Conservation (phyloP, 2,797 vertebrate species). For the Hylomyscus alleni region DNA sequence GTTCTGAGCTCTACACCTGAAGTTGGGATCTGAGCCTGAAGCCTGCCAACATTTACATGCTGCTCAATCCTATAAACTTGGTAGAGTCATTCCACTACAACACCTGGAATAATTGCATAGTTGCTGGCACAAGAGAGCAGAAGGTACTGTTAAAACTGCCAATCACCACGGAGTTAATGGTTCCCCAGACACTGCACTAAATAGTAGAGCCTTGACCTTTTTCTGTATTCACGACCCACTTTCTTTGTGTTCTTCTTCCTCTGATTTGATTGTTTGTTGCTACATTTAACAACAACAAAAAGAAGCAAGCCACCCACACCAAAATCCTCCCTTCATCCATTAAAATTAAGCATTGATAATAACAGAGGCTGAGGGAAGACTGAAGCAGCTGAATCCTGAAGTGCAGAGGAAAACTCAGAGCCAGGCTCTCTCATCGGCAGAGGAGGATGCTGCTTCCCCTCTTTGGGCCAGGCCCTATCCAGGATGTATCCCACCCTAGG, state of each 20-base stretch:
- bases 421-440: conserved; percentile 45
- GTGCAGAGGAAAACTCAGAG: conserved; percentile 78
- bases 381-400: conserved; percentile 83
- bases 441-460: neutral
- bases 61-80: conserved; percentile 89
- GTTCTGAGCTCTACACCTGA: conserved; percentile 87
- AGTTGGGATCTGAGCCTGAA: conserved; percentile 83
- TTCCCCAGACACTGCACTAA: conserved; percentile 86
- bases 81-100: conserved; percentile 88
- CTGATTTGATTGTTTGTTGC: conserved; percentile 87
- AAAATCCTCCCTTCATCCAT: conserved; percentile 80
- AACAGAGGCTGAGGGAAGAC: conserved; percentile 82
- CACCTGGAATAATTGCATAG: conserved; percentile 93
- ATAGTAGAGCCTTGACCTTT: conserved; percentile 86
- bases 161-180: conserved; percentile 88
- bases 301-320: conserved; percentile 85
- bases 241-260: conserved; percentile 83
- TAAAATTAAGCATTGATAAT: conserved; percentile 88
- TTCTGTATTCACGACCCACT: conserved; percentile 87
- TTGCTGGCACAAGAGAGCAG: conserved; percentile 89
- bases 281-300: conserved; percentile 86
- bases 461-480: neutral
- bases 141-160: conserved; percentile 89
- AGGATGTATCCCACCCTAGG: neutral
- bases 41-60: conserved; percentile 88